Evolutionary conservation across 2,797 vertebrate genomes (phyloP).

Genomic region (Sebastes cheni): DNA sequence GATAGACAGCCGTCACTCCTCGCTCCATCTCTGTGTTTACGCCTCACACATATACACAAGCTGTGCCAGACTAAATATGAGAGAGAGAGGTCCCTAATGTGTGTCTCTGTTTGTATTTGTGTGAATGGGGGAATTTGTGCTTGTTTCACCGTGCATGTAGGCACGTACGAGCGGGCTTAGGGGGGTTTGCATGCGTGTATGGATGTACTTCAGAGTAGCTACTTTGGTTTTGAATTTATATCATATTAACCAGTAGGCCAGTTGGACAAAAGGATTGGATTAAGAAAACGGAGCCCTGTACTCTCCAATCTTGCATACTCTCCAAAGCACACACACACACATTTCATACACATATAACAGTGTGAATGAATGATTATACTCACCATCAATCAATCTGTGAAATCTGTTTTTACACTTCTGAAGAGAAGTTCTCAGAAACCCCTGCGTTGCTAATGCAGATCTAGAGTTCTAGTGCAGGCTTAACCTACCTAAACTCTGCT

Average conservation of each 20-base stretch:
- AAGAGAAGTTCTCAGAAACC: not conserved
- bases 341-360: not conserved
- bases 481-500: not conserved
- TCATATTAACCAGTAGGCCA: not conserved
- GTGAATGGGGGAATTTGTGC: not conserved
- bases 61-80: slow-evolving; percentile 51
- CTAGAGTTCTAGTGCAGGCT: not conserved
- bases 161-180: not conserved
- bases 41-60: slow-evolving; percentile 29
- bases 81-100: slow-evolving; percentile 6
- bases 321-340: not conserved
- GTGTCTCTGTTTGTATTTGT: slow-evolving; percentile 14
- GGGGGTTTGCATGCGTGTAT: not conserved
- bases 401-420: not conserved
- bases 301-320: not conserved
- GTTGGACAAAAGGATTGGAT: not conserved
- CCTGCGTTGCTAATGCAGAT: not conserved
- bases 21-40: slow-evolving; percentile 42
- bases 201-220: not conserved
- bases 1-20: slow-evolving; percentile 54
- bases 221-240: not conserved
- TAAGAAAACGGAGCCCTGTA: not conserved
- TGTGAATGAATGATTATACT: not conserved
- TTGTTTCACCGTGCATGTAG: not conserved
- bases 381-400: not conserved